These are phyloP conservation scores for Falco punctatus DNA, from an alignment of 2,113 vertebrate genomes.

Conservation along the genomic window DNA sequence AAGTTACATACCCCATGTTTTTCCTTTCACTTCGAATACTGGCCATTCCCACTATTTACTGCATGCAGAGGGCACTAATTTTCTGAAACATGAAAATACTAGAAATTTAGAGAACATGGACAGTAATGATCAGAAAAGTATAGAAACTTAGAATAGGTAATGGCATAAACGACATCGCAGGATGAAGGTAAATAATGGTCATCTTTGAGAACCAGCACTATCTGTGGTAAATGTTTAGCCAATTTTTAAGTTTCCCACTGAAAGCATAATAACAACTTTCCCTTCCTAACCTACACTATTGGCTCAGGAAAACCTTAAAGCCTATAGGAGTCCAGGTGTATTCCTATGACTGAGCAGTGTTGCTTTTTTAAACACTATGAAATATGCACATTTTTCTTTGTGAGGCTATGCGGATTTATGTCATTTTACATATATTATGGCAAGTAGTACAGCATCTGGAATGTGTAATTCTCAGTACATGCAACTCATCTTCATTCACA, in stretches of 20 bases:
- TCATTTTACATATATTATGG: not conserved
- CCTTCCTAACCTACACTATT: fast-evolving
- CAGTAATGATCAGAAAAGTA: not conserved
- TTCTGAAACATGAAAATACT: not conserved
- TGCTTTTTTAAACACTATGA: not conserved
- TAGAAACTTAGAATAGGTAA: not conserved
- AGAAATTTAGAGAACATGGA: not conserved
- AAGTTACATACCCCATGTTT: fast-evolving
- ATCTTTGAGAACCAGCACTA: not conserved
- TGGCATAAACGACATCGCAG: fast-evolving
- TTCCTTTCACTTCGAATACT: not conserved
- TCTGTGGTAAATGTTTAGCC: not conserved
- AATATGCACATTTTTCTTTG: not conserved
- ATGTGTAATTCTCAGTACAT: not conserved
- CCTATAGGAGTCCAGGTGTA: not conserved
- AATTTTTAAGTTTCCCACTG: not conserved
- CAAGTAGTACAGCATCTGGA: not conserved
- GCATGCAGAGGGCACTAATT: not conserved
- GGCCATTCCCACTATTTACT: not conserved
- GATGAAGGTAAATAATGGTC: not conserved
- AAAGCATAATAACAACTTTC: not conserved
- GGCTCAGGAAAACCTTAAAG: not conserved
- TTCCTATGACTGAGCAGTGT: not conserved
- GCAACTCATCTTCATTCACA: not conserved
- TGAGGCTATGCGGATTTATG: not conserved